Percentiles rank a stretch among this genome's conserved stretches.
These are phyloP conservation scores for Cydia amplana DNA, from an alignment of 1,140 invertebrate species.

Conservation along the genomic window DNA sequence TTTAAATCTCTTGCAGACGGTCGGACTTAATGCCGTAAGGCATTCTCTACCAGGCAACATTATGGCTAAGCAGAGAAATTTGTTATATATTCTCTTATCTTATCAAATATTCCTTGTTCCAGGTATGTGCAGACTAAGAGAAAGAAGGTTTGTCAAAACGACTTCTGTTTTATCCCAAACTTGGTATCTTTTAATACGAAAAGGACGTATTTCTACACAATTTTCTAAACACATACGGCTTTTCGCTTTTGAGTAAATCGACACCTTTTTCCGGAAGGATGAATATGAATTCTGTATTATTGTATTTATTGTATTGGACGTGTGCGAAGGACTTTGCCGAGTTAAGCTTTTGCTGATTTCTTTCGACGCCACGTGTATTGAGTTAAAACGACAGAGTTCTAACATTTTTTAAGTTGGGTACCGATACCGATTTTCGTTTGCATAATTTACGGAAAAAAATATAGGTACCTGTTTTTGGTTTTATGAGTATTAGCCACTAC, in stretches of 20 bases:
- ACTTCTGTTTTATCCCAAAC: conserved; percentile 23
- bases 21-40: too few species aligned
- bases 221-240: not conserved
- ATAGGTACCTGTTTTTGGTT: too few species aligned
- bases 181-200: not conserved
- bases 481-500: too few species aligned
- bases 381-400: not conserved
- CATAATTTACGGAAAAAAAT: too few species aligned
- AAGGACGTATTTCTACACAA: not conserved
- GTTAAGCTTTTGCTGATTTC: not conserved
- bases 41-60: too few species aligned
- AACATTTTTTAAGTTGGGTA: not conserved
- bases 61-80: too few species aligned
- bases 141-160: conserved; percentile 26
- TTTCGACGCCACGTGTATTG: not conserved
- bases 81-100: too few species aligned
- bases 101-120: conserved; percentile 25
- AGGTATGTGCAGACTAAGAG: conserved; percentile 9
- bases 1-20: too few species aligned
- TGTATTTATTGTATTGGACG: conserved; percentile 14
- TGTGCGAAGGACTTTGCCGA: not conserved
- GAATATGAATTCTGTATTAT: not conserved
- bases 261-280: conserved; percentile 25
- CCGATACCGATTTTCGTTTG: too few species aligned
- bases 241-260: not conserved